phyloP scores from a whole-genome alignment of 2,797 vertebrate genomes.

The Phalanger gymnotis region DNA sequence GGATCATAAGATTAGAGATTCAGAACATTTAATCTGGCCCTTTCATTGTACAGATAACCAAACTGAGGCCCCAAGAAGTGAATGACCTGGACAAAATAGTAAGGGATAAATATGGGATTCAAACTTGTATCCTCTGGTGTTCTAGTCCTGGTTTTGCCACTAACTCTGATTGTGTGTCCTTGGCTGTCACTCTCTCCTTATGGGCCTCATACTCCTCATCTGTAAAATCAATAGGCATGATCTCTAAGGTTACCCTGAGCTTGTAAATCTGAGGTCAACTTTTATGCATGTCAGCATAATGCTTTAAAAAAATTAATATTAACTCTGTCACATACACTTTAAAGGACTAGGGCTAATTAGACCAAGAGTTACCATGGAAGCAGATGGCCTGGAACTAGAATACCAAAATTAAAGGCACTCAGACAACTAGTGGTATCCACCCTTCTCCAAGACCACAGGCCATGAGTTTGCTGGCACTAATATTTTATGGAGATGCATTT shows the following conservation, averaged over 20 bases:
- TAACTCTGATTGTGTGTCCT: background rate
- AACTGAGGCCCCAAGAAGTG: background rate
- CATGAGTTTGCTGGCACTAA: background rate
- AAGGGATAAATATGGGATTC: background rate
- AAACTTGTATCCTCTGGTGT: background rate
- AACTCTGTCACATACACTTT: background rate
- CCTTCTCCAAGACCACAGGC: background rate
- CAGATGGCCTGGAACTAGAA: background rate
- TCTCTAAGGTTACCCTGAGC: background rate
- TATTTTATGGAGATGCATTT: background rate
- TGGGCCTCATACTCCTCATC: too few species aligned
- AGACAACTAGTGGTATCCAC: background rate
- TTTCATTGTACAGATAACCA: too few species aligned
- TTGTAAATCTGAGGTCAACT: background rate
- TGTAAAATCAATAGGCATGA: background rate
- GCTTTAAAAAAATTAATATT: background rate
- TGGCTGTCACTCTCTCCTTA: background rate
- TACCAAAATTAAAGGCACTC: background rate
- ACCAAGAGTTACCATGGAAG: background rate
- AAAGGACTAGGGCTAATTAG: background rate
- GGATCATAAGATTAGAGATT: background rate
- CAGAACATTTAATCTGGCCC: background rate
- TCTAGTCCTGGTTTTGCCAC: background rate
- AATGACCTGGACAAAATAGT: background rate
- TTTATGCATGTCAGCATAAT: background rate